A percentile compares a stretch with the other conserved stretches of the same genome.
Evolutionary conservation across 2,113 vertebrate genomes (phyloP).

Genomic region (Tachysurus fulvidraco): DNA sequence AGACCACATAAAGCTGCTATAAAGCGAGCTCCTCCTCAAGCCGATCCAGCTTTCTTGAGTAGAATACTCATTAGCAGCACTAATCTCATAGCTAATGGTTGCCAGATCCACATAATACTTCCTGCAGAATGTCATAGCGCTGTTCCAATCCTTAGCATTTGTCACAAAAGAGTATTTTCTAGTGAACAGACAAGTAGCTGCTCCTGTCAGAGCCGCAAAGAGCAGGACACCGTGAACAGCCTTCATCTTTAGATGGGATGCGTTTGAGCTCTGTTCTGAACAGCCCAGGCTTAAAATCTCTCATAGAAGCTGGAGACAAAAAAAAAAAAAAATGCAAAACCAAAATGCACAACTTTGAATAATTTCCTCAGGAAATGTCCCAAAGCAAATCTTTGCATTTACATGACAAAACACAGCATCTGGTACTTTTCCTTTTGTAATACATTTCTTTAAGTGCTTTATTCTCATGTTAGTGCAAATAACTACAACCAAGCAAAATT

Average conservation of each 20-base stretch:
- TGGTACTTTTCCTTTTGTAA: not conserved
- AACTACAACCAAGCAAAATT: not conserved
- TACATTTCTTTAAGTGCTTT: not conserved
- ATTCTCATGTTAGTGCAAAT: not conserved
- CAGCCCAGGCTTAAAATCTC: not conserved
- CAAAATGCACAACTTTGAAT: not conserved
- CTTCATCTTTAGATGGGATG: not conserved
- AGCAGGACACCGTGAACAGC: not conserved
- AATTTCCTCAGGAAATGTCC: not conserved
- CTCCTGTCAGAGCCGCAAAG: not conserved
- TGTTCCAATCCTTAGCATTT: not conserved
- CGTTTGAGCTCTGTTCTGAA: not conserved
- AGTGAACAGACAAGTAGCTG: not conserved
- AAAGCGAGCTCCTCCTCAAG: not conserved
- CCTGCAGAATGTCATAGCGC: not conserved
- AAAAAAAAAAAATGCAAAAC: not conserved
- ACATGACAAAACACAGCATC: not conserved
- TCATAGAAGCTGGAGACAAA: not conserved
- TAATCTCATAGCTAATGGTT: not conserved
- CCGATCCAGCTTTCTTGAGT: not conserved
- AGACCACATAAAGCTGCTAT: not conserved
- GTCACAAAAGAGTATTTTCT: not conserved
- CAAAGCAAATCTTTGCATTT: not conserved
- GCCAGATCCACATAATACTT: not conserved
- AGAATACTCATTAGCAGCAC: not conserved